Evolutionary conservation across 2,888 invertebrate species (phyloP).

Genomic region (Sylvicola cinctus): DNA sequence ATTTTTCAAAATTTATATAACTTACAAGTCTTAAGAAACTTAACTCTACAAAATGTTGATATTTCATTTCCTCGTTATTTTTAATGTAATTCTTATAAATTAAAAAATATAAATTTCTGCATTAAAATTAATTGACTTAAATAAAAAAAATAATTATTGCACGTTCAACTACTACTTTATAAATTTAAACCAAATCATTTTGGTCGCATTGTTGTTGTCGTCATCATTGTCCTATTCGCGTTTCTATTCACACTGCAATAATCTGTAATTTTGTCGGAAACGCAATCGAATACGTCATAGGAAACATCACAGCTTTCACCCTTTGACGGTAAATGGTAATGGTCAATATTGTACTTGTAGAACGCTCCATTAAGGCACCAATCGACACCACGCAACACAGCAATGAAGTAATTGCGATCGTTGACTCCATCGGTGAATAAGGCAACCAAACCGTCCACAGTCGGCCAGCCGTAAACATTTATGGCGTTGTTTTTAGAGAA

Average conservation of each 20-base stretch:
- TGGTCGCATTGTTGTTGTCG: no score
- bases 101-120: no score
- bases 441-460: slow-evolving; percentile 46
- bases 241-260: slow-evolving; percentile 29
- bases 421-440: slow-evolving; percentile 61
- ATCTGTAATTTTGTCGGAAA: slow-evolving; percentile 55
- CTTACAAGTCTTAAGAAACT: no score
- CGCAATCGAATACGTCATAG: slow-evolving; percentile 60
- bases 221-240: not conserved
- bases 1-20: no score
- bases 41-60: no score
- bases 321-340: slow-evolving; percentile 30
- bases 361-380: slow-evolving; percentile 34
- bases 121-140: not conserved
- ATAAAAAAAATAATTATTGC: no score
- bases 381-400: slow-evolving; percentile 47
- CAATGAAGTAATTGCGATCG: slow-evolving; percentile 54
- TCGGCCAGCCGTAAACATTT: slow-evolving; percentile 51
- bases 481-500: slow-evolving; percentile 62
- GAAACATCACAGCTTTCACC: slow-evolving; percentile 54
- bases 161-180: no score
- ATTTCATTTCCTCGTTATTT: no score
- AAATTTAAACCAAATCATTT: no score
- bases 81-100: no score
- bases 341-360: slow-evolving; percentile 4